A percentile compares a stretch with the other conserved stretches of the same genome.
Evolutionary conservation across 2,113 vertebrate genomes (phyloP).

Genomic region (Odobenus rosmarus): DNA sequence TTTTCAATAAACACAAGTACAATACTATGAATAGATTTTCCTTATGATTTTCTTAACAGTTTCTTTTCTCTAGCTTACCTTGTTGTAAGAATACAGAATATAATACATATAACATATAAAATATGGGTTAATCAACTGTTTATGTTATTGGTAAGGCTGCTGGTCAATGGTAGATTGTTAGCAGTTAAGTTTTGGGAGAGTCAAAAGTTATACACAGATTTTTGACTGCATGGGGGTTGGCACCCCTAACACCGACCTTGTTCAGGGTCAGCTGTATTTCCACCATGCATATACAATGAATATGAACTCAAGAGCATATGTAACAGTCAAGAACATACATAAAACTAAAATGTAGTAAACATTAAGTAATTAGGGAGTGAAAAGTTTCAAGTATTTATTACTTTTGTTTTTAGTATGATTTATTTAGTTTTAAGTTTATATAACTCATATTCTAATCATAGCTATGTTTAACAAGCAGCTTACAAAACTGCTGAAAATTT

Average conservation of each 20-base stretch:
- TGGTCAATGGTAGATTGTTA: not conserved
- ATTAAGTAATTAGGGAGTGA: not conserved
- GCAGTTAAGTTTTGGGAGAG: not conserved
- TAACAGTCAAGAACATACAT: not conserved
- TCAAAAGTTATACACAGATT: not conserved
- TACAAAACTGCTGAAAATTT: not conserved
- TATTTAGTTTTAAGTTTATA: not conserved
- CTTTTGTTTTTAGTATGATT: not conserved
- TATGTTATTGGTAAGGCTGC: not conserved
- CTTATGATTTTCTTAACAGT: not conserved
- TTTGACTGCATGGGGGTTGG: not conserved
- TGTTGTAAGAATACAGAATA: not conserved
- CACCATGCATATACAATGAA: too few relatives aligned
- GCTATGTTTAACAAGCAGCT: not conserved
- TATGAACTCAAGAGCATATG: not conserved
- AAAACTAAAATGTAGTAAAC: not conserved
- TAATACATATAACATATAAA: not conserved
- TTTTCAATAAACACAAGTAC: not conserved
- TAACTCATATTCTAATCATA: constrained; percentile 36
- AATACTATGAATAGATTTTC: not conserved
- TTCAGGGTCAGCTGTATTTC: not conserved
- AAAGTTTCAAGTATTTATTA: not conserved
- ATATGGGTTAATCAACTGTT: not conserved
- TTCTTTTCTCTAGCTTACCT: not conserved
- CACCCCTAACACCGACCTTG: not conserved